Conservation (phyloP, 1,140 invertebrate genomes). For the Heliconius eleuchia region DNA sequence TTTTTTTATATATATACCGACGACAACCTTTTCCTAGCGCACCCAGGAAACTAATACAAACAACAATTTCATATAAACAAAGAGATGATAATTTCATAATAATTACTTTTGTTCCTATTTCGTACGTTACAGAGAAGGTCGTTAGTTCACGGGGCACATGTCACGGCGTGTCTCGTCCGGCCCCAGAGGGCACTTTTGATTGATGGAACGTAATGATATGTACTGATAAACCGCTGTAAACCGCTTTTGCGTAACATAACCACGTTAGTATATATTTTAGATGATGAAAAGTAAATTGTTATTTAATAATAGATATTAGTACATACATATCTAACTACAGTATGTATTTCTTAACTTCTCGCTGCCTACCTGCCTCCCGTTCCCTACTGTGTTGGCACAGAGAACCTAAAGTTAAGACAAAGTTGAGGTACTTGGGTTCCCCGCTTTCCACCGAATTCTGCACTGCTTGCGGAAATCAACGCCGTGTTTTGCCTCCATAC, state of each 20-base stretch:
- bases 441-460: no score
- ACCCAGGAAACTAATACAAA: neutral
- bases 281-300: neutral
- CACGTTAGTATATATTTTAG: neutral
- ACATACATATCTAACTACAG: no score
- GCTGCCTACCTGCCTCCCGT: no score
- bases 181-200: slow-evolving; percentile 39
- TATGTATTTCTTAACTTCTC: no score
- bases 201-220: slow-evolving; percentile 38
- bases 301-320: no score
- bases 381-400: no score
- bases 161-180: slow-evolving; percentile 30
- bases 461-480: no score
- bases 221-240: neutral
- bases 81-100: neutral
- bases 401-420: no score
- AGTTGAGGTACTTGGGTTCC: no score
- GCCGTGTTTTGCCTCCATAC: no score
- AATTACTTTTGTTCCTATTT: slow-evolving; percentile 25
- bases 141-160: slow-evolving; percentile 38
- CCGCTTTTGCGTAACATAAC: neutral
- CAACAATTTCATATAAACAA: neutral
- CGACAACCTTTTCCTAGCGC: no score
- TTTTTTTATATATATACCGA: no score
- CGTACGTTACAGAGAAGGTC: slow-evolving; percentile 31